Evolutionary conservation across 2,888 invertebrate genomes (phyloP).

Genomic region (Melieria picta): DNA sequence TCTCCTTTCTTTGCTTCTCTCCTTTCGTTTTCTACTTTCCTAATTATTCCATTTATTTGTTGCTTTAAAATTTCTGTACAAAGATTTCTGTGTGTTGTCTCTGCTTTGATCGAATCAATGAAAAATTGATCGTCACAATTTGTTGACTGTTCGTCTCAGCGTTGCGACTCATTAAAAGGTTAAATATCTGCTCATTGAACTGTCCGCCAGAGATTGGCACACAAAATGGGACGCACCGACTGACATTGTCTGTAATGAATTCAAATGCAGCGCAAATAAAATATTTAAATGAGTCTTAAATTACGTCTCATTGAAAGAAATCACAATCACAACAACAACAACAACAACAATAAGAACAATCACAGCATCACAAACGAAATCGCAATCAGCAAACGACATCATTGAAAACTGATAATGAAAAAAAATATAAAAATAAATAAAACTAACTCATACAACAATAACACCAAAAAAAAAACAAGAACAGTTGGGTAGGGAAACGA

Average conservation of each 20-base stretch:
- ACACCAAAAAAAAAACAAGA: no score
- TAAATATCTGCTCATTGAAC: conserved; percentile 64
- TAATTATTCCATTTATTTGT: no score
- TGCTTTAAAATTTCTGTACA: no score
- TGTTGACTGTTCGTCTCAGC: conserved; percentile 15
- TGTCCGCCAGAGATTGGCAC: conserved; percentile 32
- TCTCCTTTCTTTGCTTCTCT: no score
- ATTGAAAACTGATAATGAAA: not conserved
- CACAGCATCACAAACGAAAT: not conserved
- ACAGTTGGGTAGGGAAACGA: no score
- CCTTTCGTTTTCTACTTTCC: no score
- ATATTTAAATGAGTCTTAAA: conserved; percentile 32
- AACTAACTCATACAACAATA: no score
- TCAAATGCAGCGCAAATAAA: conserved; percentile 42
- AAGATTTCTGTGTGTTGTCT: no score
- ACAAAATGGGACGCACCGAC: not conserved
- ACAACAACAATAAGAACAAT: no score
- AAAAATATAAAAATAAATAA: not conserved
- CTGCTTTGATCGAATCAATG: no score
- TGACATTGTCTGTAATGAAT: conserved; percentile 4
- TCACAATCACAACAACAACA: not conserved
- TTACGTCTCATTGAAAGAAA: conserved; percentile 31
- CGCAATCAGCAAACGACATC: not conserved
- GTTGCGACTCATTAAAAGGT: conserved; percentile 59
- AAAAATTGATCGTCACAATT: no score